Evolutionary conservation across 2,888 invertebrate genomes (phyloP).

Genomic region (Lutraria lutraria): DNA sequence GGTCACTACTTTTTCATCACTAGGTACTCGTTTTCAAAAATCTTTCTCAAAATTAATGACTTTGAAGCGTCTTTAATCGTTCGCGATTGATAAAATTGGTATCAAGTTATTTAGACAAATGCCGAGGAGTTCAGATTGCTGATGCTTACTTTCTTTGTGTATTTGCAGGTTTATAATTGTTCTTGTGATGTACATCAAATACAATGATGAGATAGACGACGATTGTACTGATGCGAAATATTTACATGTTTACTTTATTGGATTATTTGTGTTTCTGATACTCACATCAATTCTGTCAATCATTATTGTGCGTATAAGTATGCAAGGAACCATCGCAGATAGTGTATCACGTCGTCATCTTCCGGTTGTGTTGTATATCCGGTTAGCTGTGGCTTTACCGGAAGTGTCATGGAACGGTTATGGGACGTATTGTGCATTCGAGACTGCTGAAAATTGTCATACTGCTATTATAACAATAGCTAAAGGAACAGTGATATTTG

Average conservation of each 20-base stretch:
- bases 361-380: constrained; percentile 54
- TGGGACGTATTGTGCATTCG: constrained; percentile 63
- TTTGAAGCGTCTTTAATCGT: too few species aligned
- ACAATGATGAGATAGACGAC: constrained; percentile 89
- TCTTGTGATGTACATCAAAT: constrained; percentile 89
- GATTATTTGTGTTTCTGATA: constrained; percentile 58
- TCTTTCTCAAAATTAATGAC: too few species aligned
- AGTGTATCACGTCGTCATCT: constrained; percentile 51
- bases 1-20: too few species aligned
- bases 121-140: too few species aligned
- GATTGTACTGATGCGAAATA: constrained; percentile 46
- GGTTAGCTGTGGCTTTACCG: constrained; percentile 61
- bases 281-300: constrained; percentile 55
- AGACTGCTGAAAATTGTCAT: constrained; percentile 72
- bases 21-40: too few species aligned
- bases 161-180: constrained; percentile 90
- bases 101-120: too few species aligned
- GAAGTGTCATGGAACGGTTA: constrained; percentile 65
- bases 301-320: constrained; percentile 58
- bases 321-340: constrained; percentile 64
- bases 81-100: too few species aligned
- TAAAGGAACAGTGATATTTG: constrained; percentile 92
- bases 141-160: background rate
- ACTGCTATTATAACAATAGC: constrained; percentile 77
- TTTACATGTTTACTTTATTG: constrained; percentile 63